Evolutionary conservation across 1,140 invertebrate species (phyloP), one percentile per base, ranked within the genome.

Genomic region (Zelostemma sp.): DNA sequence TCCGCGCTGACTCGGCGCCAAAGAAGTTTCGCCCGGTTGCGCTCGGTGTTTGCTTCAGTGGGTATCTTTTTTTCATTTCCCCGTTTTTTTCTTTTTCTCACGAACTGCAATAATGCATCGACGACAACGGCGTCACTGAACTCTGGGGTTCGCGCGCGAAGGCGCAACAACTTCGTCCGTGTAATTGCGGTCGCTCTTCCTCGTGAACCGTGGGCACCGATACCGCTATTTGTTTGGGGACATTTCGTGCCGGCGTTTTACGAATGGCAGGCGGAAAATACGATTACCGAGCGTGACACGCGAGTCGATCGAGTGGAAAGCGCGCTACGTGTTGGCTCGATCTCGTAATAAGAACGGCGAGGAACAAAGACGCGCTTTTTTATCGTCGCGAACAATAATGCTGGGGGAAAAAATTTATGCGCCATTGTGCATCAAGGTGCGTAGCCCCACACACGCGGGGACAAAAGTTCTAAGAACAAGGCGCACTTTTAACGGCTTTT

Each of bases 1-100:
- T 45, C 41, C 15, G 41, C 18, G 14, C 57, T 50, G 57, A 59
- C 41, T 43, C 17, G 57, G 47, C 35, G 57, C 57, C 57, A 59
- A 50, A 18, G 12, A 59, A 59, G 17, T 59, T 59, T 49, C 35
- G 15, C 31, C 35, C 21, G 31, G 33, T 50, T 17, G 55, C 41
- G 40, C 35, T 46, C 45, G 21, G 49, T 58, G 46, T 58, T 48
- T 46, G 45, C 45, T 25, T 6, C 12, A 54, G 51, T 25, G 16
- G 25, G 41, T 46, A 15, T 17, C 38, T 31, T 43, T 57, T 46
- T 43, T 57, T 40, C 43, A 43, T 43, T 47, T 57, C 47, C 25
- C 54, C 16, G 47, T 57, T 47, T 40, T 57, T 43, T 21, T 25
- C 31, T n/a, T n/a, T n/a, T n/a, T n/a, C n/a, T n/a, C n/a, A n/a